A percentile compares a stretch with the other conserved stretches of the same genome.
phyloP scores from a whole-genome alignment of 2,797 vertebrate species.

The Luscinia luscinia region DNA sequence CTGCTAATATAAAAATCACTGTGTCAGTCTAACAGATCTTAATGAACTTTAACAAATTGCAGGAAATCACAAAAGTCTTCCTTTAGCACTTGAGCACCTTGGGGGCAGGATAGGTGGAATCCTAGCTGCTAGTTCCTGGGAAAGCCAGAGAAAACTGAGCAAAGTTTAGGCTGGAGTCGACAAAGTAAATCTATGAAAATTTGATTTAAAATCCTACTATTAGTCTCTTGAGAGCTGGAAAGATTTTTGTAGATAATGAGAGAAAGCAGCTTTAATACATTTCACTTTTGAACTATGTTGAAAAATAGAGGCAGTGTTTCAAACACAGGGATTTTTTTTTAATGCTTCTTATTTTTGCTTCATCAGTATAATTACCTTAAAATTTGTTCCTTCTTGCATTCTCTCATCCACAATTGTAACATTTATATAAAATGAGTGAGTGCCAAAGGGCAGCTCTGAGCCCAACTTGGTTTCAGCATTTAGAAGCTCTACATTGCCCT shows the following conservation, averaged over 20 bases:
- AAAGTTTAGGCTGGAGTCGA: neutral
- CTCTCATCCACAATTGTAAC: neutral
- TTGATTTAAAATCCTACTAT: neutral
- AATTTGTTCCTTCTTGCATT: neutral
- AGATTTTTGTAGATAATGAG: fast-evolving
- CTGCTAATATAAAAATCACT: neutral
- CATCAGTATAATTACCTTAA: neutral
- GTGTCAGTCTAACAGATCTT: neutral
- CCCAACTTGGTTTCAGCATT: neutral
- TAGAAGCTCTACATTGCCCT: neutral
- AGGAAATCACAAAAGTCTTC: neutral
- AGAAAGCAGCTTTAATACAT: neutral
- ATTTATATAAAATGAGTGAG: neutral
- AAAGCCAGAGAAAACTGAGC: neutral
- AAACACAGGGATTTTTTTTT: neutral
- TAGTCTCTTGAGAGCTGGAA: neutral
- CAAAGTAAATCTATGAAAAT: neutral
- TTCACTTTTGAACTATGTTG: neutral
- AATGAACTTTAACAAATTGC: neutral
- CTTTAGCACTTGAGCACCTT: neutral
- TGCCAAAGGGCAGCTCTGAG: neutral
- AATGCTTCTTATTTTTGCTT: neutral
- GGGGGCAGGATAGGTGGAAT: neutral
- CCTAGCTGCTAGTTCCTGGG: neutral
- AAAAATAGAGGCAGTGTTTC: neutral